Percentiles rank a stretch among this genome's conserved stretches.
Conservation (phyloP, 2,888 invertebrate species). For the Habroteleia sp. region DNA sequence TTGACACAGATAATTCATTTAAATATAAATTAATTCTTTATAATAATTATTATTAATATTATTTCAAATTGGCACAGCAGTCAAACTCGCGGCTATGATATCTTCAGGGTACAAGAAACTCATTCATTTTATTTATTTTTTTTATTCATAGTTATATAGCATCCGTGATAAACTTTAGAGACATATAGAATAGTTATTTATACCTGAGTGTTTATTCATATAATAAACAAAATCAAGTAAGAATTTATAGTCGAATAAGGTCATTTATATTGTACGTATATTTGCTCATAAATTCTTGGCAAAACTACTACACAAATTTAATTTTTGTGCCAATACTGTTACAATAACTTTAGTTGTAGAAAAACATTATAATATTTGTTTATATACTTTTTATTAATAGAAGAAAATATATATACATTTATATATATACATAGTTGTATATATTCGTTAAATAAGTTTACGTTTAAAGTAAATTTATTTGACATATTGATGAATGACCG, state of each 20-base stretch:
- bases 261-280: constrained; percentile 62
- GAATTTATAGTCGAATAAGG: constrained; percentile 66
- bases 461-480: constrained; percentile 9
- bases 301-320: constrained; percentile 14
- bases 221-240: constrained; percentile 29
- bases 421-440: constrained; percentile 10
- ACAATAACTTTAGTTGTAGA: constrained; percentile 17
- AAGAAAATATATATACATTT: constrained; percentile 13
- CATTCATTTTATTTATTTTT: constrained; percentile 13
- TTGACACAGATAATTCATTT: no score
- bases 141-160: constrained; percentile 67
- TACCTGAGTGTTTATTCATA: constrained; percentile 48
- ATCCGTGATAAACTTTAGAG: constrained; percentile 68
- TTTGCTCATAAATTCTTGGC: constrained; percentile 28
- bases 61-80: constrained; percentile 26
- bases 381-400: constrained; percentile 28
- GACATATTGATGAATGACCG: constrained; percentile 43
- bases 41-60: no score
- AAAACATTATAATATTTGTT: constrained; percentile 16
- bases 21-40: no score
- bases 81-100: constrained; percentile 47
- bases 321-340: constrained; percentile 43
- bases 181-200: constrained; percentile 65
- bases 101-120: constrained; percentile 69
- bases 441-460: constrained; percentile 32